Evolutionary conservation across 2,113 vertebrate species (phyloP).

Genomic region (Sclerurus mexicanus): DNA sequence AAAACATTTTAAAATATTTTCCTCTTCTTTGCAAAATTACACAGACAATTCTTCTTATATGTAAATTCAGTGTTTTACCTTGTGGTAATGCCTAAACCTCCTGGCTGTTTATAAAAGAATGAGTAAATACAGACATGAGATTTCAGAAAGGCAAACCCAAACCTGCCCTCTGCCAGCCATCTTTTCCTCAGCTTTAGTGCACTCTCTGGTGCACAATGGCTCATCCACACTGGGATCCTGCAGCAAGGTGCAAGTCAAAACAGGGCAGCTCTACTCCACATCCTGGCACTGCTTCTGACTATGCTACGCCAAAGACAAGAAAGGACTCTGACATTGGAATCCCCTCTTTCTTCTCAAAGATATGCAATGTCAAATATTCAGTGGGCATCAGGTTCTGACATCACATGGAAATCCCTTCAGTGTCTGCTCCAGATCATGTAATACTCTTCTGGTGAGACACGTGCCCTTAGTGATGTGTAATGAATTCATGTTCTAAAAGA

Average conservation of each 20-base stretch:
- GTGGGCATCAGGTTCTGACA: neutral
- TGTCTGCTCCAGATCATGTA: fast-evolving
- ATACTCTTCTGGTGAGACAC: neutral
- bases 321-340: fast-evolving
- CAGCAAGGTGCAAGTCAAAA: no score
- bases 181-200: neutral
- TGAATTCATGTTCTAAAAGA: neutral
- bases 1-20: neutral
- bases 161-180: neutral
- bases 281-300: fast-evolving
- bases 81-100: neutral
- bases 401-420: neutral
- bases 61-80: neutral
- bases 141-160: neutral
- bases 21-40: neutral
- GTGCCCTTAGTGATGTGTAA: fast-evolving
- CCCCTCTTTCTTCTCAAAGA: neutral
- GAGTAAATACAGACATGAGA: neutral
- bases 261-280: fast-evolving
- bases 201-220: neutral
- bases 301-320: neutral
- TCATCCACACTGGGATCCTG: no score
- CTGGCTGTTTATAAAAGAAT: neutral
- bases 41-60: neutral
- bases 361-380: neutral